Conservation (phyloP, 2,888 invertebrate species). For the Aleiodes leptofemur region DNA sequence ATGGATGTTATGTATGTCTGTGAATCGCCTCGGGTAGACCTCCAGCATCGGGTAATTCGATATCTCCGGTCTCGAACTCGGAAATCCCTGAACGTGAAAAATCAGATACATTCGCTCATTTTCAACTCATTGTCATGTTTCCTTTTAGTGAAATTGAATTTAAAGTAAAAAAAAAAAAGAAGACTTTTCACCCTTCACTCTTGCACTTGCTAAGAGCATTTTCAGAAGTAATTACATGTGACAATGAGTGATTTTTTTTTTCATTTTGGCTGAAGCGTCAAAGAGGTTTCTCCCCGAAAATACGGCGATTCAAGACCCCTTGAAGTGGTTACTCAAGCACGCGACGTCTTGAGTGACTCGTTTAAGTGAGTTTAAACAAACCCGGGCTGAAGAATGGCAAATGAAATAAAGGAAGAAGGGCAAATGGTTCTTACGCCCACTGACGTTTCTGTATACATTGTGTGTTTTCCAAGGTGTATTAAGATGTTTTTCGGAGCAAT, state of each 20-base stretch:
- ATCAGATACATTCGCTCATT: background rate
- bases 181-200: background rate
- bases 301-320: slow-evolving; percentile 36
- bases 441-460: no score
- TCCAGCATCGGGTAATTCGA: slow-evolving; percentile 23
- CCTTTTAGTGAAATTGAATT: background rate
- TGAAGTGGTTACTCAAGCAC: slow-evolving; percentile 39
- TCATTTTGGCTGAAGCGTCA: slow-evolving; percentile 6
- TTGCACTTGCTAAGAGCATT: background rate
- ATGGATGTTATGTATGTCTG: slow-evolving; percentile 10
- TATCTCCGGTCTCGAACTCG: slow-evolving; percentile 22
- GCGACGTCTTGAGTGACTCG: slow-evolving; percentile 49
- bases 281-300: slow-evolving; percentile 27
- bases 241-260: background rate
- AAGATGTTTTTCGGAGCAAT: no score
- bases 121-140: background rate
- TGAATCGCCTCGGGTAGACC: slow-evolving; percentile 24
- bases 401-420: slow-evolving; percentile 9
- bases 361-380: slow-evolving; percentile 61
- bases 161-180: background rate
- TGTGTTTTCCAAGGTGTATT: no score
- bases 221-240: slow-evolving; percentile 12
- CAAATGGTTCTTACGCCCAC: slow-evolving; percentile 6
- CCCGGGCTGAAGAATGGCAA: slow-evolving; percentile 45
- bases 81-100: slow-evolving; percentile 17